phyloP scores from a whole-genome alignment of 1,140 invertebrate genomes.

The Zeugodacus cucurbitae region DNA sequence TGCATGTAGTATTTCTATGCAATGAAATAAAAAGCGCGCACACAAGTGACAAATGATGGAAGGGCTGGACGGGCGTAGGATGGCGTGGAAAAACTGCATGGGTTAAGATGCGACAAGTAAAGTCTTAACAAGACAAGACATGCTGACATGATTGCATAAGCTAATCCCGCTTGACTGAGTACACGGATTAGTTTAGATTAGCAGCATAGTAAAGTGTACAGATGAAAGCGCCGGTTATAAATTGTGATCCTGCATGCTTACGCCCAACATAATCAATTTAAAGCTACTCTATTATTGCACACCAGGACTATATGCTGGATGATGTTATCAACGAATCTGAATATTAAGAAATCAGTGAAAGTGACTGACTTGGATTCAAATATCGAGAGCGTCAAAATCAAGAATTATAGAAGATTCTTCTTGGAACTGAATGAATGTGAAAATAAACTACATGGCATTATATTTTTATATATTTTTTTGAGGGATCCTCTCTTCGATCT shows the following conservation, averaged over 20 bases:
- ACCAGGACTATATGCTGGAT: too few species aligned
- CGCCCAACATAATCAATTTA: too few species aligned
- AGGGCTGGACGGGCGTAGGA: neutral
- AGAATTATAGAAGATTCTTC: too few species aligned
- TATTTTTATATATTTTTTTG: too few species aligned
- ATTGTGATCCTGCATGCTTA: neutral
- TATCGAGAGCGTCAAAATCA: too few species aligned
- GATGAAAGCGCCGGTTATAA: neutral
- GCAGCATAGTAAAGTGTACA: neutral
- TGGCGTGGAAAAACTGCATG: neutral
- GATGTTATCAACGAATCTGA: too few species aligned
- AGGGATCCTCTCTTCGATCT: too few species aligned
- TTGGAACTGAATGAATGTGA: too few species aligned
- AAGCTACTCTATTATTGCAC: too few species aligned
- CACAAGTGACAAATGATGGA: neutral
- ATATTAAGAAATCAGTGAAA: too few species aligned
- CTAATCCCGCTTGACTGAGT: constrained; percentile 16
- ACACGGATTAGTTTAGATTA: neutral
- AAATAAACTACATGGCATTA: too few species aligned
- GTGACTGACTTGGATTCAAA: too few species aligned
- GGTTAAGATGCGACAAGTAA: neutral
- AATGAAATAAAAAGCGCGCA: neutral
- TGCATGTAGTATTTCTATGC: neutral
- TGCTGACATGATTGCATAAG: constrained; percentile 4
- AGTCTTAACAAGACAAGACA: constrained; percentile 1